Base-by-base conservation (phyloP, 2,888 invertebrate genomes). In the Gortyna flavago region DNA sequence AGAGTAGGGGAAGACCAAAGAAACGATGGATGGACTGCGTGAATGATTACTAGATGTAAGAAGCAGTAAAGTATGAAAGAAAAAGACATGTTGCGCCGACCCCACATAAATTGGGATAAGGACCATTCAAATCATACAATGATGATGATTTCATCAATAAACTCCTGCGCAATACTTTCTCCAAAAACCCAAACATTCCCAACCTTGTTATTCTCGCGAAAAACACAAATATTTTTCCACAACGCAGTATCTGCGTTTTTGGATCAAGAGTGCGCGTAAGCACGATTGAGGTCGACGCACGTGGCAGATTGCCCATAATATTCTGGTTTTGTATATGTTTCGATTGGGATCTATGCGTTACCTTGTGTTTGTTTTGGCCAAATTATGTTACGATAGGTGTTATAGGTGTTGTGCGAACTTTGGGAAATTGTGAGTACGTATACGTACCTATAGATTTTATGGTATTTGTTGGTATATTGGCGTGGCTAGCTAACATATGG, bases 241-340 rank as follows among this genome's bases (percentile, higher is more conserved):
- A 69, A 68, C 85, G 80, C 74, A 85, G 59, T 80, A 41, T 81
- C 41, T 77, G 38, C 81, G 83, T 78, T 86, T 78, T 75, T 66
- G 73, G 61, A 76, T 65, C 75, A 59, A 62, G 41, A 67, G 21
- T 71, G 16, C 25, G n/a, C 29, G 48, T 41, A 48, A 25, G 41
- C 13, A 11, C 35, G 3, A 67, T 68, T 75, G 61, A 76, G 85
- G 85, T 81, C 80, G 74, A 41, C 61, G 62, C 4, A 75, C 75
- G 77, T 87, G 87, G 86, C 86, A 87, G 2, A 0, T 54, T 85
- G 87, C 86, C 87, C 68, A 62, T 35, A 35, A 21, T 75, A 59
- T 7, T 64, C 57, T 38, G 59, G 11, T 75, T 81, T 77, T 78
- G 73, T 73, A 4, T 72, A 72, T 32, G 48, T 64, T 81, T 71